Evolutionary conservation across 2,888 invertebrate genomes (phyloP), one percentile per base, ranked within the genome.

Genomic region (Epinotia nisella): DNA sequence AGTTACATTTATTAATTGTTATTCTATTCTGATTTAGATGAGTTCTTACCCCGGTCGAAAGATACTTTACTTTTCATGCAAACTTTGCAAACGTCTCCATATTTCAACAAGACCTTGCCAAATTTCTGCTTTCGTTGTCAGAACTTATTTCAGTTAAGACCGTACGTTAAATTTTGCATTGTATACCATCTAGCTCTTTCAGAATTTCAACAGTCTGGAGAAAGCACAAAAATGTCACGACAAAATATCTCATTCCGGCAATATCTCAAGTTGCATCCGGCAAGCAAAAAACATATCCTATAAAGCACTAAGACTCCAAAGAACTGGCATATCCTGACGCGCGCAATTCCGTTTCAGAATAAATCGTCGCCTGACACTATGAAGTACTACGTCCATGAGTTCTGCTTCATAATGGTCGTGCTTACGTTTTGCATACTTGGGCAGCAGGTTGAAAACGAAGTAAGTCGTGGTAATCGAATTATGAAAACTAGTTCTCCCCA

Each of bases 391-490:
- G 76, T 90, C 1, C 92, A 92, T 51, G 92, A 87, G 65, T 78
- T 88, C 21, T 90, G 89, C 68, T 89, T 87, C 64, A 87, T 89
- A 49, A 60, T 91, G 35, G 82, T 92, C 0, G 91, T 92, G 0
- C 76, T 93, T 0, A 85, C 90, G 84, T 92, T 92, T 64, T 92
- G 92, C 76, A 78, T 82, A 35, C 77, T 93, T 58, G 92, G 92
- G 13, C 92, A 93, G 64, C 88, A 90, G 82, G 87, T 90, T 15
- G 83, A 88, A 3, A 91, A 90, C 74, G 89, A 91, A 82, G 92
- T 91, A 74, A 78, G 71, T 29, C 5, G 3, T 19, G n/a, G 29
- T 35, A 35, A 35, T 29, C 29, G 35, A 35, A 35, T 35, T 35
- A 35, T 35, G 35, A 35, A 35, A 35, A 35, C 9, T 24, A 24